Percentiles rank a stretch among this genome's conserved stretches.
These are phyloP conservation scores for Itoplectis maculator DNA, from an alignment of 2,888 invertebrate species.

Conservation along the genomic window DNA sequence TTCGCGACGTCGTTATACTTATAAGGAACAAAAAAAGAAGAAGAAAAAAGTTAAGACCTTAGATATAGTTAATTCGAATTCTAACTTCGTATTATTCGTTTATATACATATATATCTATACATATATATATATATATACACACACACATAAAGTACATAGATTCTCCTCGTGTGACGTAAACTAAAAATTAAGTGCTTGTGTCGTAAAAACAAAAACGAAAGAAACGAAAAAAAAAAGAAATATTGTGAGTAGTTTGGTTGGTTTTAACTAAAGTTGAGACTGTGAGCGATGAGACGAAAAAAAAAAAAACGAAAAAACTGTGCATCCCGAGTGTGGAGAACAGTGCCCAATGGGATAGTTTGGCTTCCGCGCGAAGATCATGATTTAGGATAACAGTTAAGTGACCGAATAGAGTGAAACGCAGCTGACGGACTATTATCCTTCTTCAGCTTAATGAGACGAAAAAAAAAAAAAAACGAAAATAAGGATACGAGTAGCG, in stretches of 20 bases:
- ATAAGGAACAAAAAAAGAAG: slow-evolving; percentile 30
- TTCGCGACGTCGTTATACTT: slow-evolving; percentile 40
- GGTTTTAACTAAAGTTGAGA: slow-evolving; percentile 62
- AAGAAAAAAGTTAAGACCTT: slow-evolving; percentile 30
- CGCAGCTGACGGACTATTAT: not conserved
- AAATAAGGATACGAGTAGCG: slow-evolving; percentile 5
- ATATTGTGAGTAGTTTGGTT: slow-evolving; percentile 67
- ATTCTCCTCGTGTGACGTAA: slow-evolving; percentile 71
- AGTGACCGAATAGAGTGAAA: slow-evolving; percentile 57
- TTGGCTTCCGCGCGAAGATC: slow-evolving; percentile 7
- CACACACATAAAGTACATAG: slow-evolving; percentile 51
- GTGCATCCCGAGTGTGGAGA: slow-evolving; percentile 39
- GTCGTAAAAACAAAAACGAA: slow-evolving; percentile 68
- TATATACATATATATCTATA: slow-evolving; percentile 61
- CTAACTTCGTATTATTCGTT: slow-evolving; percentile 60
- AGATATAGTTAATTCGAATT: slow-evolving; percentile 60
- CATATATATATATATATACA: slow-evolving; percentile 46
- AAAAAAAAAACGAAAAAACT: slow-evolving; percentile 27
- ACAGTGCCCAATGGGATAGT: slow-evolving; percentile 1
- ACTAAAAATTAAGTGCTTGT: slow-evolving; percentile 78
- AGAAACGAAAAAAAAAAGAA: slow-evolving; percentile 40
- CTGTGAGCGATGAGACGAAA: slow-evolving; percentile 62
- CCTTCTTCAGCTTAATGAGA: not conserved
- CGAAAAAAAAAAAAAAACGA: slow-evolving; percentile 26
- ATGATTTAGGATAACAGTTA: slow-evolving; percentile 51